Evolutionary conservation across 2,888 invertebrate species (phyloP).

Genomic region (Erynnis tages): DNA sequence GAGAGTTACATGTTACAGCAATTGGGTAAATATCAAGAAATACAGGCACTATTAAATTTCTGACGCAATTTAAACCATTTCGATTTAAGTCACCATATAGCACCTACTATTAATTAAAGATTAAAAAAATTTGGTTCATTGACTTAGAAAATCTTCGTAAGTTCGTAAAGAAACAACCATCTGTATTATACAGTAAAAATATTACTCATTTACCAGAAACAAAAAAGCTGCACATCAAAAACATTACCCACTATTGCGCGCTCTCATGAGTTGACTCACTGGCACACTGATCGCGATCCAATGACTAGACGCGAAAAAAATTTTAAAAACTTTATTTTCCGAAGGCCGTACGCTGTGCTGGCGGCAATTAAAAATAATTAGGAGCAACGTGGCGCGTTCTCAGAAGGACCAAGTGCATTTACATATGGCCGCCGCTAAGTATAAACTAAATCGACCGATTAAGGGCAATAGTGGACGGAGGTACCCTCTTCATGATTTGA

Average conservation of each 20-base stretch:
- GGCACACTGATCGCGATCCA: constrained; percentile 67
- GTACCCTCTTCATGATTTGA: constrained; percentile 49
- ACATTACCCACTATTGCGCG: constrained; percentile 47
- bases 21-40: no score
- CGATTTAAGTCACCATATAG: no score
- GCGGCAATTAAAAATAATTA: constrained; percentile 82
- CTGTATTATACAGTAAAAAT: no score
- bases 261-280: constrained; percentile 57
- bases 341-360: constrained; percentile 71
- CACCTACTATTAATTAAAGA: no score
- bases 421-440: constrained; percentile 67
- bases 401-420: constrained; percentile 75
- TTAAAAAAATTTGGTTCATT: no score
- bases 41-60: no score
- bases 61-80: no score
- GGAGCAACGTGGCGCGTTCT: constrained; percentile 74
- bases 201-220: no score
- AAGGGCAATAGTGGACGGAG: constrained; percentile 78
- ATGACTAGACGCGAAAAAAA: constrained; percentile 78
- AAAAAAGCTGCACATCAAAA: background rate
- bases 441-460: constrained; percentile 72
- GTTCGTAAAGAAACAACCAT: no score
- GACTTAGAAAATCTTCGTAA: no score
- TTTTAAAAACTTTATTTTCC: constrained; percentile 61
- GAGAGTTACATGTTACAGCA: no score